Conservation (phyloP, 2,888 invertebrate species). For the Dromius quadrimaculatus region DNA sequence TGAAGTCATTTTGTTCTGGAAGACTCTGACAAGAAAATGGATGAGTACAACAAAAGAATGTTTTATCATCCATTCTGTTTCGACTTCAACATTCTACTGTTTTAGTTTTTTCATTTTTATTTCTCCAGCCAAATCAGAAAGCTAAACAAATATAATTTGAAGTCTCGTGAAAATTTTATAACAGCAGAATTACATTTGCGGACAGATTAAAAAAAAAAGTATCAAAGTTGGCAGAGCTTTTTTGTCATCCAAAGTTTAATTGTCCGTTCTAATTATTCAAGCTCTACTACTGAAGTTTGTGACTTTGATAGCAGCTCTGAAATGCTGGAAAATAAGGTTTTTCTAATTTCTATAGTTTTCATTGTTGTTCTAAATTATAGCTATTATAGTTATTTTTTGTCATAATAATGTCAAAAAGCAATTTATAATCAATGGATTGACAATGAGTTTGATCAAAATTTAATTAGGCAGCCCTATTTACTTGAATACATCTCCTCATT, state of each 20-base stretch:
- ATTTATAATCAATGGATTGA: no score
- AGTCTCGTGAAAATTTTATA: conserved; percentile 4
- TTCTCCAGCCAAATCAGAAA: conserved; percentile 2
- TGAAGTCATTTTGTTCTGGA: conserved; percentile 32
- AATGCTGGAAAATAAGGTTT: no score
- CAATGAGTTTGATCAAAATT: no score
- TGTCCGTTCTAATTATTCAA: neutral
- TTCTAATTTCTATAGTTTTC: no score
- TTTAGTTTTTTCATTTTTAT: neutral
- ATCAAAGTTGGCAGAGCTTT: no score
- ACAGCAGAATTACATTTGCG: conserved; percentile 16
- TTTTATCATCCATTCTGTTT: conserved; percentile 12
- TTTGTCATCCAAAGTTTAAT: neutral
- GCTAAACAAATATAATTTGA: conserved; percentile 32
- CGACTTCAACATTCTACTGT: neutral
- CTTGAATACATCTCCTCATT: no score
- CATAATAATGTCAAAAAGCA: no score
- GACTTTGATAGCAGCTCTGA: no score
- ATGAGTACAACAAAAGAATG: conserved; percentile 18
- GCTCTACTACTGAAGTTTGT: conserved; percentile 1
- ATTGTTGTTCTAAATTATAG: no score
- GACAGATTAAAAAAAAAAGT: neutral
- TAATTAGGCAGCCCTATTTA: no score
- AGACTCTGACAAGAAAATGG: conserved; percentile 4
- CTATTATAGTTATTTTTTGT: no score